Evolutionary conservation across 2,113 vertebrate species (phyloP).

Genomic region (Phaethon lepturus): DNA sequence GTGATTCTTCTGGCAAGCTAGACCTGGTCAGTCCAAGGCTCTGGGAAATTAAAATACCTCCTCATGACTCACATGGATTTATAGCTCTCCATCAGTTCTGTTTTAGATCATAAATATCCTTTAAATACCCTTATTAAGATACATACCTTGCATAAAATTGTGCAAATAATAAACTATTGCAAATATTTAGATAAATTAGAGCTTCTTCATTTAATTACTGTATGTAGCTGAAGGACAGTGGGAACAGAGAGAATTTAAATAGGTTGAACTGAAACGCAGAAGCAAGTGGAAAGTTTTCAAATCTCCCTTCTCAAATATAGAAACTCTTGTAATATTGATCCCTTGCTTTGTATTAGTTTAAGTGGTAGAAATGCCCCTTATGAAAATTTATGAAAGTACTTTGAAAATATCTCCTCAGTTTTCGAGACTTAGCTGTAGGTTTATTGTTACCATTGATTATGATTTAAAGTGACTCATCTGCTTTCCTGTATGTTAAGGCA

Average conservation of each 20-base stretch:
- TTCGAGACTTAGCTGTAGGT: background rate
- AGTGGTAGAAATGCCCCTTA: constrained; percentile 13
- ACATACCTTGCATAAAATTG: background rate
- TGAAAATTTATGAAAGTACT: constrained; percentile 19
- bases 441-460: constrained; percentile 32
- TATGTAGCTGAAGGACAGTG: background rate
- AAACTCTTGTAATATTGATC: constrained; percentile 20
- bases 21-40: background rate
- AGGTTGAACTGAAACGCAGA: background rate
- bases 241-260: background rate
- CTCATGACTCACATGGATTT: background rate
- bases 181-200: background rate
- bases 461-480: background rate
- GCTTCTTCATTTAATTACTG: background rate
- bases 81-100: background rate
- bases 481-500: background rate
- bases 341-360: background rate
- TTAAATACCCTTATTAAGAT: background rate
- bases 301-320: background rate
- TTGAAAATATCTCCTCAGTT: background rate
- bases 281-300: background rate
- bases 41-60: constrained; percentile 28
- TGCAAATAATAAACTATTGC: background rate
- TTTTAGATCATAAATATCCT: background rate
- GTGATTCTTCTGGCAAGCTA: constrained; percentile 4